phyloP scores from a whole-genome alignment of 2,888 invertebrate species.

The Cerceris rybyensis region DNA sequence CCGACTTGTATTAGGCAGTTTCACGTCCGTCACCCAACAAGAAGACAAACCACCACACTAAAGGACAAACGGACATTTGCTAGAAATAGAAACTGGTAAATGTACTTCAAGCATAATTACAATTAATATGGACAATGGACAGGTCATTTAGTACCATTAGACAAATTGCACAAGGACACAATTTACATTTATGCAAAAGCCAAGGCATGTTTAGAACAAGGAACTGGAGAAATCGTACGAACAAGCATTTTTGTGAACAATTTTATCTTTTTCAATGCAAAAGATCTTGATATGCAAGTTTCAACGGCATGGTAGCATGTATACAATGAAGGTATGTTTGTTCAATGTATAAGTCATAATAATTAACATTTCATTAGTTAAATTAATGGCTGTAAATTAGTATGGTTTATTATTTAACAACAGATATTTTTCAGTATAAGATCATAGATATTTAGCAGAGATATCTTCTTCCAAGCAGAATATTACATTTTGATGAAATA shows the following conservation, averaged over 20 bases:
- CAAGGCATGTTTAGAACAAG: background rate
- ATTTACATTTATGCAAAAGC: background rate
- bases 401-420: no score
- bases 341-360: background rate
- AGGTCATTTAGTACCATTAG: background rate
- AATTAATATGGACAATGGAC: constrained; percentile 9
- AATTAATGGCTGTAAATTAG: background rate
- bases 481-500: background rate
- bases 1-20: constrained; percentile 39
- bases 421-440: no score
- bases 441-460: no score
- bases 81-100: constrained; percentile 37
- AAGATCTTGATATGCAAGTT: no score
- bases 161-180: constrained; percentile 10
- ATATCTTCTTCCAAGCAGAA: background rate
- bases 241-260: background rate
- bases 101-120: constrained; percentile 30
- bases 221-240: background rate
- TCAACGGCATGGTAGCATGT: constrained; percentile 6
- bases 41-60: constrained; percentile 59
- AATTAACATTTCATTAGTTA: constrained; percentile 8
- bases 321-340: constrained; percentile 23
- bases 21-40: constrained; percentile 44
- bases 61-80: constrained; percentile 53
- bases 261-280: no score